Conservation (phyloP, 2,888 invertebrate genomes). For the Pollenia griseotomentosa region DNA sequence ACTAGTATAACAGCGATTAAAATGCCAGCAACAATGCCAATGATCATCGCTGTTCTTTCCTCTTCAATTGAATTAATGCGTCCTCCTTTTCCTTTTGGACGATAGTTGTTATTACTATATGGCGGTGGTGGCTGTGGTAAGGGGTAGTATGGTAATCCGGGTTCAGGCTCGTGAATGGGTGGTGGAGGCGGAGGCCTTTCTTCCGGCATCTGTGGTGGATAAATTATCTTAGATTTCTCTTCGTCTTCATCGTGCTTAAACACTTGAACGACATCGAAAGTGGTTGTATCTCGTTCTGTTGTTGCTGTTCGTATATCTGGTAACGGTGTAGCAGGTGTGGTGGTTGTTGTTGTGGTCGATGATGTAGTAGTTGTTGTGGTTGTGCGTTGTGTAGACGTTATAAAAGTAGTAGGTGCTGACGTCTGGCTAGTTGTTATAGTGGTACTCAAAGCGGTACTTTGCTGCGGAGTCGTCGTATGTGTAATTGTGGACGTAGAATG, state of each 20-base stretch:
- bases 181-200: conserved; percentile 77
- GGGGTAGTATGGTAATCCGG: conserved; percentile 78
- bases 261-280: conserved; percentile 79
- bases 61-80: conserved; percentile 89
- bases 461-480: conserved; percentile 77
- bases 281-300: conserved; percentile 82
- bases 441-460: conserved; percentile 76
- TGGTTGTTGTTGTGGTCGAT: conserved; percentile 78
- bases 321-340: conserved; percentile 78
- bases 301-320: conserved; percentile 81
- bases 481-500: conserved; percentile 78
- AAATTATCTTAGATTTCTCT: conserved; percentile 74
- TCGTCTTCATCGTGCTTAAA: conserved; percentile 73
- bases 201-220: conserved; percentile 76
- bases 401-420: conserved; percentile 61
- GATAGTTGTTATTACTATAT: conserved; percentile 81
- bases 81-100: conserved; percentile 84
- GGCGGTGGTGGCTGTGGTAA: conserved; percentile 80
- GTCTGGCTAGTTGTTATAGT: conserved; percentile 76
- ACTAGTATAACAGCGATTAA: conserved; percentile 95
- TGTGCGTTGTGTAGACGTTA: conserved; percentile 54
- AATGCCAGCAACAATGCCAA: conserved; percentile 95
- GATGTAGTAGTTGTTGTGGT: conserved; percentile 75
- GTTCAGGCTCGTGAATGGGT: conserved; percentile 75
- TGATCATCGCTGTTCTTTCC: conserved; percentile 91